phyloP scores from a whole-genome alignment of 2,113 vertebrate genomes.

The Phylloscopus trochiloides region DNA sequence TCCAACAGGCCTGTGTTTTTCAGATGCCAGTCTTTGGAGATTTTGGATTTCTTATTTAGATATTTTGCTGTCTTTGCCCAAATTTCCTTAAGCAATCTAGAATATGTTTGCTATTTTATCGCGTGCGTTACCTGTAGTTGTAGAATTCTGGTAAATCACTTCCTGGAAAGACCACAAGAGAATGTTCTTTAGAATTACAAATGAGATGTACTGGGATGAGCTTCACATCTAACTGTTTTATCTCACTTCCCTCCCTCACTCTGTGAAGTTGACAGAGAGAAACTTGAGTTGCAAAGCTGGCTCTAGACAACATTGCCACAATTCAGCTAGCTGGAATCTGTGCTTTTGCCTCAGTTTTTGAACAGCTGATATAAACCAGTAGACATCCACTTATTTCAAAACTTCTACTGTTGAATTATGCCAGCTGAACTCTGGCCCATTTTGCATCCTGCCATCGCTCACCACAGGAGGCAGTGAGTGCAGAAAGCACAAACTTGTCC shows the following conservation, averaged over 20 bases:
- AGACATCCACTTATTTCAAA: slow-evolving; percentile 18
- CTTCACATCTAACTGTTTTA: background rate
- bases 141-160: background rate
- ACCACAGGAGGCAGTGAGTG: background rate
- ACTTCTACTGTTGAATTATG: background rate
- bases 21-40: background rate
- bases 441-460: background rate
- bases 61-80: background rate
- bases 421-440: background rate
- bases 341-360: slow-evolving; percentile 7
- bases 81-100: background rate
- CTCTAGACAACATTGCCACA: background rate
- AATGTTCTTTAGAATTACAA: background rate
- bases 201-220: background rate
- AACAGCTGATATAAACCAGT: slow-evolving; percentile 21
- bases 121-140: background rate
- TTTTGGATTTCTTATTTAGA: background rate
- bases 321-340: background rate
- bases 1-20: background rate
- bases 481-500: background rate
- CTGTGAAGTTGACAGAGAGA: background rate
- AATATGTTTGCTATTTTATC: background rate
- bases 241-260: background rate
- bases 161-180: background rate
- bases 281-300: background rate